Evolutionary conservation across 37 sponge, comb jelly and placozoan genomes (phyloP).

Genomic region (Ephydatia muelleri): DNA sequence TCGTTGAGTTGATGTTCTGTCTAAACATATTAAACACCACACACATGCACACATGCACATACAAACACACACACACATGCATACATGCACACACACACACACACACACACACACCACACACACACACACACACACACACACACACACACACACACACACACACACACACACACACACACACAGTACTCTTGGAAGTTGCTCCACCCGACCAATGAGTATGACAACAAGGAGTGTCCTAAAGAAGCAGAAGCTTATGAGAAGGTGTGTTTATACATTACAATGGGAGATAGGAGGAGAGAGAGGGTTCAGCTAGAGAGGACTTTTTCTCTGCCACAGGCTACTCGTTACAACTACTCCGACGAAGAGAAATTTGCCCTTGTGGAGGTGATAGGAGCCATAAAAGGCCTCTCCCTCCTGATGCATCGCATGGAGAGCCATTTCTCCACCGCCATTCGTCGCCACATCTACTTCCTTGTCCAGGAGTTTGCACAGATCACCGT

Average conservation of each 20-base stretch:
- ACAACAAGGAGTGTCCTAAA: slow-evolving; percentile 90
- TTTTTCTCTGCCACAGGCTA: slow-evolving; percentile 62
- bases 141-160: neutral
- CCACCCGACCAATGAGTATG: slow-evolving; percentile 92
- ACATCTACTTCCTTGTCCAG: slow-evolving; percentile 78
- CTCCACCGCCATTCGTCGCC: slow-evolving; percentile 76
- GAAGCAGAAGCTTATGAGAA: slow-evolving; percentile 95
- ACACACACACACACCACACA: neutral
- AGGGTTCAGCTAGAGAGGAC: neutral
- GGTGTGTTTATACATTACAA: slow-evolving; percentile 29
- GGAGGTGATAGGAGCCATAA: slow-evolving; percentile 96
- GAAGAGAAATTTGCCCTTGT: slow-evolving; percentile 98
- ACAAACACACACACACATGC: neutral
- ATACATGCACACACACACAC: neutral
- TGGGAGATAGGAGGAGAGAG: neutral
- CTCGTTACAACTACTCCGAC: slow-evolving; percentile 93
- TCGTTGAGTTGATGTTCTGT: too few relatives aligned
- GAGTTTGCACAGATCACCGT: slow-evolving; percentile 88
- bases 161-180: neutral
- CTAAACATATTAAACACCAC: neutral
- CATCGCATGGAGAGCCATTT: slow-evolving; percentile 90
- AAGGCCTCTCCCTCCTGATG: slow-evolving; percentile 92
- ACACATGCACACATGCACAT: neutral
- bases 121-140: neutral
- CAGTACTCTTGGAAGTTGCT: slow-evolving; percentile 96